phyloP scores from a whole-genome alignment of 1,140 invertebrate species.

The Meloidogyne floridensis region DNA sequence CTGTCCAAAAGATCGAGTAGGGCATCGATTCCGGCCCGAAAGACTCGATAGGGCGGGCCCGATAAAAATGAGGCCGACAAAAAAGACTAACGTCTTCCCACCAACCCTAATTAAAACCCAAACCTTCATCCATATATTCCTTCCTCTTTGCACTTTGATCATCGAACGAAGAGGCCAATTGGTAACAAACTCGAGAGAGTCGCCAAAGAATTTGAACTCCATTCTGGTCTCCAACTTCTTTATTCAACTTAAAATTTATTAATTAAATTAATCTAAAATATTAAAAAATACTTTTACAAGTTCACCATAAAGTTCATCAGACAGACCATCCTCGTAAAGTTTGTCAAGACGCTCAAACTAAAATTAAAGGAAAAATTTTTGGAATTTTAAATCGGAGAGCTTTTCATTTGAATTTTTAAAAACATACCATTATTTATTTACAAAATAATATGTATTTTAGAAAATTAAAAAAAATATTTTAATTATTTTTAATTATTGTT shows the following conservation, averaged over 20 bases:
- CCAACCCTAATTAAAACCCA: neutral
- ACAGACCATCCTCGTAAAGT: conserved; percentile 25
- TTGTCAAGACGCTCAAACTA: conserved; percentile 20
- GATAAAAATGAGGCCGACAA: too few species aligned
- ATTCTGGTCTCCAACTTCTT: conserved; percentile 4
- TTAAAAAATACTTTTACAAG: neutral
- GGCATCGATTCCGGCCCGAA: too few species aligned
- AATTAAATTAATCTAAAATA: neutral
- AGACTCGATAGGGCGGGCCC: too few species aligned
- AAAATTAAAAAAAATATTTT: too few species aligned
- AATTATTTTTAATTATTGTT: too few species aligned
- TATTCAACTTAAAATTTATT: conserved; percentile 9
- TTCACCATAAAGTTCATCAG: conserved; percentile 21
- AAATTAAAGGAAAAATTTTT: neutral
- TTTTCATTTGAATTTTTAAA: neutral
- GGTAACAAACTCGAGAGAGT: conserved; percentile 36
- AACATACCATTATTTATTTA: conserved; percentile 20
- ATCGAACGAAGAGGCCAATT: conserved; percentile 25
- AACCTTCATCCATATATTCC: conserved; percentile 35
- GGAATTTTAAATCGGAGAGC: neutral
- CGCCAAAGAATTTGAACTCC: conserved; percentile 34
- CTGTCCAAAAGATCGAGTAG: too few species aligned
- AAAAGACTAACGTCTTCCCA: too few species aligned
- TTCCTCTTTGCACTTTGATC: conserved; percentile 34
- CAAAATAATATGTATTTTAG: neutral